These are phyloP conservation scores for Pungitius pungitius DNA, from an alignment of 2,113 vertebrate genomes.

Conservation along the genomic window DNA sequence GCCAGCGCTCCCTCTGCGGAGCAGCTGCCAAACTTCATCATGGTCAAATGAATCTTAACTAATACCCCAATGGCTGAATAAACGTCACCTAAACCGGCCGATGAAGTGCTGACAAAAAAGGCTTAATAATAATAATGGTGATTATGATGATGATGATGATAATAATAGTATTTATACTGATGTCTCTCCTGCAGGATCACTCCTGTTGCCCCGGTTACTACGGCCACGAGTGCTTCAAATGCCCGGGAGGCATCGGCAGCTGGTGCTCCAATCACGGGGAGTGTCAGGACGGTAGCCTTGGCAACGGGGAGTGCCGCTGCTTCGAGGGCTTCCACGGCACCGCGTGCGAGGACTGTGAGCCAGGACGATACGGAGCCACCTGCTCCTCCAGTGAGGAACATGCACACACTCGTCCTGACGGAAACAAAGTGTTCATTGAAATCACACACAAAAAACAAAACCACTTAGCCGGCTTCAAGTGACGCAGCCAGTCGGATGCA, in stretches of 20 bases:
- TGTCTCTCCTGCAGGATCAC: constrained; percentile 76
- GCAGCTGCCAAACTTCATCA: neutral
- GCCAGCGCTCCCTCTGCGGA: neutral
- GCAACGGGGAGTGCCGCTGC: constrained; percentile 91
- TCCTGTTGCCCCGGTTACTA: constrained; percentile 92
- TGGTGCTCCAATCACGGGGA: constrained; percentile 90
- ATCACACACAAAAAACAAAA: no score
- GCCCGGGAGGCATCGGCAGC: constrained; percentile 84
- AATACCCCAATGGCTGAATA: neutral
- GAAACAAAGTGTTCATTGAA: neutral
- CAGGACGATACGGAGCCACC: constrained; percentile 88
- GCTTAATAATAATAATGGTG: no score
- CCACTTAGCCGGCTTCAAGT: no score
- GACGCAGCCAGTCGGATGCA: no score
- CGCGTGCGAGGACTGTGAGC: constrained; percentile 93
- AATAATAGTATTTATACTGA: neutral
- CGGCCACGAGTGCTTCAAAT: constrained; percentile 89
- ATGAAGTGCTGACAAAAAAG: neutral
- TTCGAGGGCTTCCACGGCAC: constrained; percentile 94
- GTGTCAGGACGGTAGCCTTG: constrained; percentile 87
- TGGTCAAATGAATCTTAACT: neutral
- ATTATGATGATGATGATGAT: no score
- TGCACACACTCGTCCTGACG: neutral
- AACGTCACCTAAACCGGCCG: neutral
- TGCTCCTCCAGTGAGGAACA: constrained; percentile 78